These are phyloP conservation scores for Siderastrea siderea DNA, from an alignment of 92 coral and sea anemone species.

Conservation along the genomic window DNA sequence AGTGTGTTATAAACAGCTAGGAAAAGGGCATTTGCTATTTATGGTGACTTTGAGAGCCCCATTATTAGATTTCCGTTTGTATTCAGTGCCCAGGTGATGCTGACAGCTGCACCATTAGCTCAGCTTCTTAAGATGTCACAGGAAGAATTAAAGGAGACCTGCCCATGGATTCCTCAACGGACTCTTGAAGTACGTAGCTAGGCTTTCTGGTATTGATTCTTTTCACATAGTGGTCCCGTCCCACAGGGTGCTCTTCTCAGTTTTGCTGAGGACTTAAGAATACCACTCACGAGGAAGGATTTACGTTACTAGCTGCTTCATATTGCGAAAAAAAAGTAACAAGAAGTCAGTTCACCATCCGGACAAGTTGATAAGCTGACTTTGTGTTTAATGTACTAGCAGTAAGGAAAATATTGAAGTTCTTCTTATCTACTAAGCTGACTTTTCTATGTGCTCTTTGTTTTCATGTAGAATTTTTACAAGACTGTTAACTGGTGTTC, in stretches of 20 bases:
- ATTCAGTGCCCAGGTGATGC: constrained; percentile 96
- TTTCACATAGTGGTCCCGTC: background rate
- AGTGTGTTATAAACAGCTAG: no score
- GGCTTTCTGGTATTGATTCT: background rate
- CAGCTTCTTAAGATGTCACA: constrained; percentile 78
- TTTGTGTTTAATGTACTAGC: no score
- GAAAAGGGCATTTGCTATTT: background rate
- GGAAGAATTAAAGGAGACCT: constrained; percentile 65
- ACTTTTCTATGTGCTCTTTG: background rate
- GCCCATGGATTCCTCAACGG: constrained; percentile 90
- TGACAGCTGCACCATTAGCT: constrained; percentile 85
- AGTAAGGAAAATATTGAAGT: no score
- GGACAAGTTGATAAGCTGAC: no score
- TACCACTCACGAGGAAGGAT: no score
- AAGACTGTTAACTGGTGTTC: constrained; percentile 46
- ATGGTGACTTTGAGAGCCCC: background rate
- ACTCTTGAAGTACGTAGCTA: constrained; percentile 59
- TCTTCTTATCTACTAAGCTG: background rate
- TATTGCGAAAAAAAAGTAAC: no score
- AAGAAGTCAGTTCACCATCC: no score
- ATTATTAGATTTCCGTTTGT: background rate
- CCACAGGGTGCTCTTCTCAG: no score
- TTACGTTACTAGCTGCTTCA: no score
- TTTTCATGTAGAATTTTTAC: constrained; percentile 21
- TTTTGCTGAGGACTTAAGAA: no score